A percentile compares a stretch with the other conserved stretches of the same genome.
Conservation (phyloP, 2,888 invertebrate species). For the Merodon equestris region DNA sequence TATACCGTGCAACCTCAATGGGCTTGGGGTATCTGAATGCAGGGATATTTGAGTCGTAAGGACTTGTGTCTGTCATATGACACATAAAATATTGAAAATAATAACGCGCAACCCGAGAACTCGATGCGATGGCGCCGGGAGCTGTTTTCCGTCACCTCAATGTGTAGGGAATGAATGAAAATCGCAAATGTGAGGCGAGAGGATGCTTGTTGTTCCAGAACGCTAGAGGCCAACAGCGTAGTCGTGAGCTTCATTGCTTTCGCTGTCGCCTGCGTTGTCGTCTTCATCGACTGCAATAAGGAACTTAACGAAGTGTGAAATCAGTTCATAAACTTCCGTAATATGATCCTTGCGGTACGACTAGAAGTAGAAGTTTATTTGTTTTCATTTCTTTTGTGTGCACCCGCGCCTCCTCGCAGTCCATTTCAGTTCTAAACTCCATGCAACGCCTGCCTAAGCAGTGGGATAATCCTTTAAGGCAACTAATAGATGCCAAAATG, state of each 20-base stretch:
- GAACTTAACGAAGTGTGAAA: constrained; percentile 65
- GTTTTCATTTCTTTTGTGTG: constrained; percentile 24
- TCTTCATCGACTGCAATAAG: constrained; percentile 65
- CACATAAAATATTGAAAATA: constrained; percentile 57
- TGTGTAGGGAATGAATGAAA: neutral
- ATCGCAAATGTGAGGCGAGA: neutral
- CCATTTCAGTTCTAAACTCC: constrained; percentile 21
- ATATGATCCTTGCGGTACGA: constrained; percentile 52
- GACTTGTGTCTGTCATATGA: constrained; percentile 39
- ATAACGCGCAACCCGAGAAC: constrained; percentile 21
- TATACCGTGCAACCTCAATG: neutral
- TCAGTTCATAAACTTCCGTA: constrained; percentile 67
- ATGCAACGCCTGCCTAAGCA: constrained; percentile 11
- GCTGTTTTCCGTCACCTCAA: too few species aligned
- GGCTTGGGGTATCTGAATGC: neutral
- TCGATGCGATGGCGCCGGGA: constrained; percentile 10
- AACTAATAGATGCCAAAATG: constrained; percentile 55
- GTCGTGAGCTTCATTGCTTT: constrained; percentile 6
- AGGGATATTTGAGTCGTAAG: neutral
- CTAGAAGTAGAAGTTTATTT: constrained; percentile 47
- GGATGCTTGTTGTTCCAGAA: constrained; percentile 29
- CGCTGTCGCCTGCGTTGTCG: constrained; percentile 6
- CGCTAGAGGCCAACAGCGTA: constrained; percentile 2
- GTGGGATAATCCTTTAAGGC: constrained; percentile 63
- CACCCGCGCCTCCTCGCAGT: constrained; percentile 4